Percentiles rank a stretch among this genome's conserved stretches.
Evolutionary conservation across 2,888 invertebrate species (phyloP).

Genomic region (Volucella inanis): DNA sequence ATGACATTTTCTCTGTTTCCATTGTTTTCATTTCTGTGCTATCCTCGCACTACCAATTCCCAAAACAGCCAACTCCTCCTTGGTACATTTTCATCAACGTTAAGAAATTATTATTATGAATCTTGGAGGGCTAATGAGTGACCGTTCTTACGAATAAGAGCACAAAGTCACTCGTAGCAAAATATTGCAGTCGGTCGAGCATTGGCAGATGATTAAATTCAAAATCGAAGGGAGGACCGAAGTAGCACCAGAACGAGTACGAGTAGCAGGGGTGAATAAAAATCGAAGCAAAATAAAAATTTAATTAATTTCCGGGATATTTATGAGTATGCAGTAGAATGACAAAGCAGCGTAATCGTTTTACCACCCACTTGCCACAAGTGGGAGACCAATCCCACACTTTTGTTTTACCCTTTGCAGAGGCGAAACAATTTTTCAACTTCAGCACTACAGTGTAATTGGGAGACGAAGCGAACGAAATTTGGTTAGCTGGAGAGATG

Average conservation of each 20-base stretch:
- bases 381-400: neutral
- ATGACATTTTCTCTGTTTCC: constrained; percentile 20
- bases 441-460: constrained; percentile 53
- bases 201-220: constrained; percentile 39
- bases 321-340: constrained; percentile 43
- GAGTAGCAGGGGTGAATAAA: neutral
- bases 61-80: neutral
- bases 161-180: neutral
- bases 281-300: constrained; percentile 56
- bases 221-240: constrained; percentile 7
- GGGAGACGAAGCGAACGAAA: constrained; percentile 37
- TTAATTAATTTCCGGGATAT: constrained; percentile 62
- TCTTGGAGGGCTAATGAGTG: constrained; percentile 45
- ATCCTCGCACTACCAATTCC: neutral
- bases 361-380: constrained; percentile 1
- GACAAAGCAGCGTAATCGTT: constrained; percentile 3
- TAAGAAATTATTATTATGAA: constrained; percentile 46
- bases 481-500: constrained; percentile 43
- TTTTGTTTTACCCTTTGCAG: neutral
- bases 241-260: neutral
- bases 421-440: constrained; percentile 58
- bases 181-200: constrained; percentile 22
- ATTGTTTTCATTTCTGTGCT: neutral
- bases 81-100: constrained; percentile 18
- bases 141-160: constrained; percentile 29